These are phyloP conservation scores for Drosophila sp. DNA, from an alignment of 1,140 invertebrate genomes.

Conservation along the genomic window DNA sequence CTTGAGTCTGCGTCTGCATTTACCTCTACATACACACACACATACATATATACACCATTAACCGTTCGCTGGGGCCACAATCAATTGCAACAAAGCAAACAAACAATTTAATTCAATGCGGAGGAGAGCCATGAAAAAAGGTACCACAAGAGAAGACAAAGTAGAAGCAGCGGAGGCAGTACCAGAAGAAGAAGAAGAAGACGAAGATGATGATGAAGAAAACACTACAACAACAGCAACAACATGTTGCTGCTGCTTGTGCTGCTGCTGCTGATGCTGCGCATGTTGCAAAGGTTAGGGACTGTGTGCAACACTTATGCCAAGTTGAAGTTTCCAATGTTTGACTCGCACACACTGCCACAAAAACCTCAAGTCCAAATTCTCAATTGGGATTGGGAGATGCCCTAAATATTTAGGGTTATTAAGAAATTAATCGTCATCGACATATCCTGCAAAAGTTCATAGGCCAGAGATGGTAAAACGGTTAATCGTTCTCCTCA, in stretches of 20 bases:
- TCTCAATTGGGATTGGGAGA: too few relatives aligned
- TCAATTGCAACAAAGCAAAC: slow-evolving; percentile 81
- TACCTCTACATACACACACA: not conserved
- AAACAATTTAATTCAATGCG: slow-evolving; percentile 83
- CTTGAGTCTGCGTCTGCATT: slow-evolving; percentile 6
- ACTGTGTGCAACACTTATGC: slow-evolving; percentile 82
- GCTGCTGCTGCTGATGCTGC: slow-evolving; percentile 42
- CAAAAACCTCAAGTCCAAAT: not conserved
- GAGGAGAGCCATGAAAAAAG: slow-evolving; percentile 53
- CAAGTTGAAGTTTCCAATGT: slow-evolving; percentile 69
- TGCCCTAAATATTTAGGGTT: too few relatives aligned
- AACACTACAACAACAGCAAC: slow-evolving; percentile 33
- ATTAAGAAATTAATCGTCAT: too few relatives aligned
- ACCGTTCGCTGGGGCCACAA: slow-evolving; percentile 77
- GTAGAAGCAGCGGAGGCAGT: slow-evolving; percentile 41
- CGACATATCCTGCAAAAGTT: too few relatives aligned
- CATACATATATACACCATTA: slow-evolving; percentile 53
- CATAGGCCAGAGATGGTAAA: too few relatives aligned
- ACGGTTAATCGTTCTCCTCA: too few relatives aligned
- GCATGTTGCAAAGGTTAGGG: slow-evolving; percentile 80
- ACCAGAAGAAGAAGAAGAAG: slow-evolving; percentile 42
- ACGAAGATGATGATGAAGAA: slow-evolving; percentile 48
- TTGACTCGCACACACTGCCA: slow-evolving; percentile 36
- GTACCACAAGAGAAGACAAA: slow-evolving; percentile 41
- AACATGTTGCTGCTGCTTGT: slow-evolving; percentile 60